A percentile compares a stretch with the other conserved stretches of the same genome.
phyloP scores from a whole-genome alignment of 2,797 vertebrate genomes.

The Pangasius macronema region DNA sequence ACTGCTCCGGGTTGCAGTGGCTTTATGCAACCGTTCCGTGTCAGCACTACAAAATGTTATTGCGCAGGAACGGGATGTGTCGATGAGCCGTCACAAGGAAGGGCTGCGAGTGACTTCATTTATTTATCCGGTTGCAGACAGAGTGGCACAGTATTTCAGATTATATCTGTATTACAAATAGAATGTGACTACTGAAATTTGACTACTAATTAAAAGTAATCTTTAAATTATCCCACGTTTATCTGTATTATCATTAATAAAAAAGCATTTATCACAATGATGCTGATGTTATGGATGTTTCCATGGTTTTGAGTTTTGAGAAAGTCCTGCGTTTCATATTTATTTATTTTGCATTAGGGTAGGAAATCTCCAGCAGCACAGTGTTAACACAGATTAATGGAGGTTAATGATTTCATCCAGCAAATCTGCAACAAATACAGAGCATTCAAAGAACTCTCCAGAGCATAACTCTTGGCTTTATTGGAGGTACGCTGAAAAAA shows the following conservation, averaged over 20 bases:
- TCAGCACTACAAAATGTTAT: conserved; percentile 40
- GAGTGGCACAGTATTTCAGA: conserved; percentile 12
- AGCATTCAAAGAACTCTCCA: conserved; percentile 41
- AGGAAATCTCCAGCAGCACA: conserved; percentile 28
- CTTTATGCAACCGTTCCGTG: conserved; percentile 30
- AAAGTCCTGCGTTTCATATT: neutral
- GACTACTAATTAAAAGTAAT: neutral
- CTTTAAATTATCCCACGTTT: neutral
- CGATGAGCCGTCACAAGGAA: conserved; percentile 10
- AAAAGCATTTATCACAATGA: neutral
- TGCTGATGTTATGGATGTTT: conserved; percentile 2
- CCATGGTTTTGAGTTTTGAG: neutral
- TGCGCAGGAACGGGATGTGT: conserved; percentile 33
- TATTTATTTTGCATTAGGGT: conserved; percentile 14
- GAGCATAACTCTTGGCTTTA: conserved; percentile 25
- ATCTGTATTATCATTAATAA: conserved; percentile 2
- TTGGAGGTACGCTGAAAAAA: neutral
- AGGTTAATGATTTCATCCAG: conserved; percentile 46
- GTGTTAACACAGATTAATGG: conserved; percentile 37
- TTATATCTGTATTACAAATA: conserved; percentile 7
- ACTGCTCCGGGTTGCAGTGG: conserved; percentile 6
- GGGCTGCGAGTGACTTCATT: conserved; percentile 24
- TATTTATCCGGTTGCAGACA: neutral
- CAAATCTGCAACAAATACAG: conserved; percentile 38
- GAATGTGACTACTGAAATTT: neutral